Evolutionary conservation across 2,113 vertebrate genomes (phyloP).

Genomic region (Propithecus coquereli): DNA sequence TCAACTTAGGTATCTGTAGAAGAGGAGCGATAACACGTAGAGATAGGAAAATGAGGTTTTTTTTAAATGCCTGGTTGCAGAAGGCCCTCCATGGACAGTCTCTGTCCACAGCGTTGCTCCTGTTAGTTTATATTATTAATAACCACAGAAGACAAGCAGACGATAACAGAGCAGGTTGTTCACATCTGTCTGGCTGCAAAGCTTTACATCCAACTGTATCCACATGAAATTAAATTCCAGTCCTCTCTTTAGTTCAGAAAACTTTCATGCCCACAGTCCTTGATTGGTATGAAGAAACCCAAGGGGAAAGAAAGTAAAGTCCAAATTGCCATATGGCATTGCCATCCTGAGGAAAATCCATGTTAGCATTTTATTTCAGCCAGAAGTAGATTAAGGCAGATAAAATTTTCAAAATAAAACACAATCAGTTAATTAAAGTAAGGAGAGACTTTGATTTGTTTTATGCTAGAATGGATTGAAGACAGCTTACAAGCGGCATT

Average conservation of each 20-base stretch:
- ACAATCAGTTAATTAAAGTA: constrained; percentile 74
- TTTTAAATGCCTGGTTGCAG: background rate
- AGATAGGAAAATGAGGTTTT: background rate
- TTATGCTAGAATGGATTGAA: constrained; percentile 56
- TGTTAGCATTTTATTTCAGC: constrained; percentile 67
- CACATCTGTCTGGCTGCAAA: background rate
- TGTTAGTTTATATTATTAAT: background rate
- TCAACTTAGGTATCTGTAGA: background rate
- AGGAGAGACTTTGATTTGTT: constrained; percentile 66
- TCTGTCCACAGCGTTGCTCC: too few species aligned
- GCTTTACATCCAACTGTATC: background rate
- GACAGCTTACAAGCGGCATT: constrained; percentile 47
- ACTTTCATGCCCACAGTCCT: background rate
- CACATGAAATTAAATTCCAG: background rate
- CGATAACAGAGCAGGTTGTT: background rate
- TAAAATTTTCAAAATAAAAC: constrained; percentile 69
- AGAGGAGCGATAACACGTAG: background rate
- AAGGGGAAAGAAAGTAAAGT: background rate
- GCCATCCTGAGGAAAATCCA: constrained; percentile 58
- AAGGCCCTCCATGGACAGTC: background rate
- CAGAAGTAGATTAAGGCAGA: constrained; percentile 71
- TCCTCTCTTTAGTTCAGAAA: constrained; percentile 33
- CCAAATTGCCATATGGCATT: constrained; percentile 57
- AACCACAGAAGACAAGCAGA: background rate
- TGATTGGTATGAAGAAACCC: constrained; percentile 32